Percentiles rank a stretch among this genome's conserved stretches.
Evolutionary conservation across 2,113 vertebrate species (phyloP).

Genomic region (Cathartes aura): DNA sequence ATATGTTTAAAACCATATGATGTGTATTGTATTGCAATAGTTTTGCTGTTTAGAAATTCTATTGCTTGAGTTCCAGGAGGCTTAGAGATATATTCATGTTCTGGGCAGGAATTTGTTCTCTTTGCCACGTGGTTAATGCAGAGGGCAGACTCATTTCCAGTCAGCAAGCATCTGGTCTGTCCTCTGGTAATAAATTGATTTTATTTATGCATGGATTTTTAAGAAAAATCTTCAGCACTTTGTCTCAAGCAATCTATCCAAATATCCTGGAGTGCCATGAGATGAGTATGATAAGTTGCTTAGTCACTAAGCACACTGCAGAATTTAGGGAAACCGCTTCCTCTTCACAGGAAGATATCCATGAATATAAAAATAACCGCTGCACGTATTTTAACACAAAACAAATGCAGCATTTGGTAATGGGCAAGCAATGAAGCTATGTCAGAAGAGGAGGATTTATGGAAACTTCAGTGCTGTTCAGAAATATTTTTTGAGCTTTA

Average conservation of each 20-base stretch:
- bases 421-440: background rate
- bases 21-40: background rate
- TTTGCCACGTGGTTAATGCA: background rate
- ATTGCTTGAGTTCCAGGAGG: background rate
- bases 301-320: background rate
- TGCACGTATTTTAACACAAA: background rate
- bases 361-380: background rate
- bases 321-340: background rate
- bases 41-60: conserved; percentile 9
- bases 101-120: background rate
- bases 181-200: background rate
- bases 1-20: background rate
- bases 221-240: conserved; percentile 1
- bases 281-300: background rate
- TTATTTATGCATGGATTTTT: conserved; percentile 41
- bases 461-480: background rate
- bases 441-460: background rate
- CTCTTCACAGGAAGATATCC: background rate
- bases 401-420: background rate
- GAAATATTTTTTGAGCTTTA: background rate
- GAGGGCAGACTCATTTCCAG: conserved; percentile 29
- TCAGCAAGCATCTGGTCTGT: conserved; percentile 30
- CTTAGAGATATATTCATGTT: background rate
- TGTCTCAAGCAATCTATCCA: background rate
- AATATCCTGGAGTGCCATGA: background rate